Conservation (phyloP, 2,888 invertebrate genomes). For the Glaucopsyche alexis region DNA sequence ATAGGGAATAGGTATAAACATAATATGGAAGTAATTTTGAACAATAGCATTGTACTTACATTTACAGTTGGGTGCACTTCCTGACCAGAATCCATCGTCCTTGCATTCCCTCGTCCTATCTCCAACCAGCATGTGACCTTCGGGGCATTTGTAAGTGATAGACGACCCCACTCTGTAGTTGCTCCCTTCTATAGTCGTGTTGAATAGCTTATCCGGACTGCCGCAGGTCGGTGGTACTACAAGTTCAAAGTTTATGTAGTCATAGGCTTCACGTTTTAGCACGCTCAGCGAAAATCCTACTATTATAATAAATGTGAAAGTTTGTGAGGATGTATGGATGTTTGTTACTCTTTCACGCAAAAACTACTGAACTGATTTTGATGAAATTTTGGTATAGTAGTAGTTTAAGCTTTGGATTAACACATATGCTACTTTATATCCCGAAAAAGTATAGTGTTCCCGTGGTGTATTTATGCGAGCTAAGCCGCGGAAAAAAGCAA, state of each 20-base stretch:
- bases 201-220: constrained; percentile 90
- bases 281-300: background rate
- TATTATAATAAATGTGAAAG: no score
- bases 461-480: no score
- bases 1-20: no score
- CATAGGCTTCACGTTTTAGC: background rate
- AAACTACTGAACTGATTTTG: no score
- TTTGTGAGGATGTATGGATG: no score
- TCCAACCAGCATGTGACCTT: constrained; percentile 90
- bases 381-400: no score
- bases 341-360: no score
- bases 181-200: constrained; percentile 88
- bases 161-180: constrained; percentile 84
- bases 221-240: constrained; percentile 92
- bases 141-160: constrained; percentile 89
- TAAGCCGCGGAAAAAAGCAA: no score
- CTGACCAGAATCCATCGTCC: constrained; percentile 90
- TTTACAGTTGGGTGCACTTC: constrained; percentile 89
- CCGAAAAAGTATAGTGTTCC: no score
- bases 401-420: no score
- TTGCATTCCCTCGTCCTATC: constrained; percentile 84
- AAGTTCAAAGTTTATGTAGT: constrained; percentile 41
- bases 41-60: constrained; percentile 79
- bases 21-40: no score
- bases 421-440: no score